Conservation (phyloP, 2,888 invertebrate species). For the Stenichneumon culpator region DNA sequence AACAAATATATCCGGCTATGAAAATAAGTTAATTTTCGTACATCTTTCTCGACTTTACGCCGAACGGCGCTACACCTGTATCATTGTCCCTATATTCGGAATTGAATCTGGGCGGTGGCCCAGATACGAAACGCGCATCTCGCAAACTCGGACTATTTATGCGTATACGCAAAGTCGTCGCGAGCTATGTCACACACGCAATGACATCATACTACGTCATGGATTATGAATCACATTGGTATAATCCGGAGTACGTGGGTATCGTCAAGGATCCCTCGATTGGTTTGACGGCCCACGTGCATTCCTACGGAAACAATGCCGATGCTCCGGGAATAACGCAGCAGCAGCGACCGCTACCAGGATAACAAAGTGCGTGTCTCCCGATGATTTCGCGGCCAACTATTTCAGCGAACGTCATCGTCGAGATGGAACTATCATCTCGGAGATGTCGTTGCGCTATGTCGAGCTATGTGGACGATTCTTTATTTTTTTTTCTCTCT, state of each 20-base stretch:
- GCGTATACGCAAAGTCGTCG: constrained; percentile 17
- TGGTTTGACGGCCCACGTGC: constrained; percentile 64
- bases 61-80: not conserved
- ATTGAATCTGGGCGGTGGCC: constrained; percentile 20
- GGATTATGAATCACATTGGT: constrained; percentile 71
- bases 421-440: constrained; percentile 9
- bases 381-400: constrained; percentile 33
- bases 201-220: constrained; percentile 71
- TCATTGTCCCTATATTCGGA: constrained; percentile 8
- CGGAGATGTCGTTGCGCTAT: constrained; percentile 10
- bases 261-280: constrained; percentile 66
- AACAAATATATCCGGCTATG: not conserved
- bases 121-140: not conserved
- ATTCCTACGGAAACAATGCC: constrained; percentile 60
- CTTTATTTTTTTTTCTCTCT: not conserved
- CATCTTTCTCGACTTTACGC: no score
- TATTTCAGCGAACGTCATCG: constrained; percentile 11
- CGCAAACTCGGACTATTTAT: constrained; percentile 28
- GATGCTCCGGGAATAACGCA: constrained; percentile 47
- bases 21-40: not conserved
- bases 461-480: not conserved
- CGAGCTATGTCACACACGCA: constrained; percentile 33
- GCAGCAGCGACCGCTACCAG: not conserved
- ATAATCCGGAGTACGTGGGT: constrained; percentile 71
- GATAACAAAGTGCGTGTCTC: constrained; percentile 9